These are phyloP conservation scores for Tribolium madens DNA, from an alignment of 1,140 invertebrate species.

Conservation along the genomic window DNA sequence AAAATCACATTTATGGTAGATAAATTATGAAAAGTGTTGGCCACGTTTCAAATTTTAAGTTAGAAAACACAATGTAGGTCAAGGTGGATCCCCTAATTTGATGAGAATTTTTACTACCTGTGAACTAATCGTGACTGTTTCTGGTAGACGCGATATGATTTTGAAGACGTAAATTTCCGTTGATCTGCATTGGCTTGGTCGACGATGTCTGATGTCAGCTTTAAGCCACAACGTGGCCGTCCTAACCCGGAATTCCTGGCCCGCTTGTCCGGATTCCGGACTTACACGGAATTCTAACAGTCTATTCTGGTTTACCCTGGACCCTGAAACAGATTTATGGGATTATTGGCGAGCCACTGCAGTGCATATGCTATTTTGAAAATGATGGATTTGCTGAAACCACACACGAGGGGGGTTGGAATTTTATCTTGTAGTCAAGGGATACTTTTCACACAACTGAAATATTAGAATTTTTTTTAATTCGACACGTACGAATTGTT, in stretches of 20 bases:
- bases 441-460: no score
- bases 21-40: not conserved
- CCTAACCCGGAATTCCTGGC: slow-evolving; percentile 76
- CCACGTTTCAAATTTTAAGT: not conserved
- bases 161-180: slow-evolving; percentile 63
- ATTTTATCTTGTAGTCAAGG: not conserved
- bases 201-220: slow-evolving; percentile 71
- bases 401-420: not conserved
- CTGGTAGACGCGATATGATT: slow-evolving; percentile 60
- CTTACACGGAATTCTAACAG: slow-evolving; percentile 85
- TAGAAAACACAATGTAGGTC: not conserved
- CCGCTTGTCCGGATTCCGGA: slow-evolving; percentile 71
- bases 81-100: not conserved
- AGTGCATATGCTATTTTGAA: not conserved
- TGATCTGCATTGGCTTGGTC: slow-evolving; percentile 61
- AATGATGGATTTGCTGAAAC: not conserved
- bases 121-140: slow-evolving; percentile 65
- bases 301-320: slow-evolving; percentile 83
- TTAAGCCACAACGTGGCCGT: slow-evolving; percentile 82
- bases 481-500: no score
- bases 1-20: not conserved
- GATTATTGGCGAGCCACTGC: slow-evolving; percentile 9
- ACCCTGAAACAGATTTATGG: slow-evolving; percentile 72
- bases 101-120: slow-evolving; percentile 60
- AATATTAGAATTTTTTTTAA: no score